Evolutionary conservation across 2,888 invertebrate genomes (phyloP).

Genomic region (Sesia bembeciformis): DNA sequence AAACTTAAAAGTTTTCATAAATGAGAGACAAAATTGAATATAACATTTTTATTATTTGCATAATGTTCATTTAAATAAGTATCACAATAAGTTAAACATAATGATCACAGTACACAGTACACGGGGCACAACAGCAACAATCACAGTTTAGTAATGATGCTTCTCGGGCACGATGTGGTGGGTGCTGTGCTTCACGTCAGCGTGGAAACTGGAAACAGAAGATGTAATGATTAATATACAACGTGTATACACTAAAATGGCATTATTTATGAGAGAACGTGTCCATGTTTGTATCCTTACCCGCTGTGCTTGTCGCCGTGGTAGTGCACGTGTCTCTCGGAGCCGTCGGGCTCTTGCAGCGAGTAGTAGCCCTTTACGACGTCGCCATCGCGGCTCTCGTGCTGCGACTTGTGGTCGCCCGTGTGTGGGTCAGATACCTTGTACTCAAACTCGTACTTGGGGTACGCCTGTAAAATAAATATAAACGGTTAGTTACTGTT

Average conservation of each 20-base stretch:
- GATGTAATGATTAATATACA: too few relatives aligned
- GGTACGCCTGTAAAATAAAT: slow-evolving; percentile 18
- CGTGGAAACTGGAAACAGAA: slow-evolving; percentile 31
- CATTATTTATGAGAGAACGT: too few relatives aligned
- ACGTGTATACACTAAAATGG: too few relatives aligned
- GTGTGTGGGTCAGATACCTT: slow-evolving; percentile 63
- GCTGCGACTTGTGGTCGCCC: slow-evolving; percentile 58
- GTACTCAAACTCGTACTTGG: slow-evolving; percentile 48
- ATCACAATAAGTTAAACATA: too few relatives aligned
- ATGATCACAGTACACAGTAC: too few relatives aligned
- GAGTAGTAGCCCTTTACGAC: slow-evolving; percentile 72
- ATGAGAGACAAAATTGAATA: too few relatives aligned
- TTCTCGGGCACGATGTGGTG: slow-evolving; percentile 45
- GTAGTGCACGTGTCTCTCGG: slow-evolving; percentile 38
- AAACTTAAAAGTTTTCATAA: too few relatives aligned
- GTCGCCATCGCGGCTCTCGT: slow-evolving; percentile 67
- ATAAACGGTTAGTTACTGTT: too few relatives aligned
- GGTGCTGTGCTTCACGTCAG: slow-evolving; percentile 24
- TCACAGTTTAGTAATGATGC: slow-evolving; percentile 22
- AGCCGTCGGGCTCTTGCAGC: slow-evolving; percentile 65
- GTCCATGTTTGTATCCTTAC: slow-evolving; percentile 21
- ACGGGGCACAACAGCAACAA: too few relatives aligned
- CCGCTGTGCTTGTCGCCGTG: slow-evolving; percentile 33
- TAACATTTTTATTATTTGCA: too few relatives aligned
- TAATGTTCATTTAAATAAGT: too few relatives aligned